Conservation (phyloP, 2,797 vertebrate genomes). For the Tenualosa thibaudeaui region DNA sequence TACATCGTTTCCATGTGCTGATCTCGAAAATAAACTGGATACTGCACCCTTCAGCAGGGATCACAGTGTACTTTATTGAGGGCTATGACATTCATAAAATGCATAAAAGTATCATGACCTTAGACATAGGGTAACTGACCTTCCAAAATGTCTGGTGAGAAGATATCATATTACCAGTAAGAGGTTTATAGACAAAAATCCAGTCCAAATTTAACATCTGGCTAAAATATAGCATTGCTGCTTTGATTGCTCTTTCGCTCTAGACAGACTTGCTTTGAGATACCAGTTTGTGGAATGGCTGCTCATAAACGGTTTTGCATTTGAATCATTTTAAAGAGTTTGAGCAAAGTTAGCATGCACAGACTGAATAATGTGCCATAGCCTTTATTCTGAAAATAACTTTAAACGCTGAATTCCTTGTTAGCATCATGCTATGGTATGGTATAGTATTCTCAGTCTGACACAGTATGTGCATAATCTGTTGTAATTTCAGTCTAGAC, state of each 20-base stretch:
- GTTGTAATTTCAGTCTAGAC: constrained; percentile 13
- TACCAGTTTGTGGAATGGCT: not conserved
- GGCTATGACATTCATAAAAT: not conserved
- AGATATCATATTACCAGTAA: constrained; percentile 14
- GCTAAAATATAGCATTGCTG: constrained; percentile 6
- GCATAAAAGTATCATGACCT: not conserved
- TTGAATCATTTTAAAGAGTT: not conserved
- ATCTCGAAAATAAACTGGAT: not conserved
- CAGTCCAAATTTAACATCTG: constrained; percentile 37
- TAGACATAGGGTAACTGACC: constrained; percentile 16
- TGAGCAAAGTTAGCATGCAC: not conserved
- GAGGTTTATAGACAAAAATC: constrained; percentile 31
- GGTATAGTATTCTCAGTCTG: not conserved
- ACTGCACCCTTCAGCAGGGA: not conserved
- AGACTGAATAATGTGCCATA: not conserved
- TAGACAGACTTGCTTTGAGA: not conserved
- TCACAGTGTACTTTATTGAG: not conserved
- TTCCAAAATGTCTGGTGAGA: constrained; percentile 4
- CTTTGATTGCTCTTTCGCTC: not conserved
- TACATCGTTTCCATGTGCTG: not conserved
- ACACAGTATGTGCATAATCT: not conserved
- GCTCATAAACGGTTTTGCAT: not conserved
- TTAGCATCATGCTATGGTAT: not conserved
- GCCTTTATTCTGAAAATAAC: not conserved
- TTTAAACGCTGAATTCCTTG: not conserved